These are phyloP conservation scores for Carapus acus DNA, from an alignment of 2,797 vertebrate genomes.

Conservation along the genomic window DNA sequence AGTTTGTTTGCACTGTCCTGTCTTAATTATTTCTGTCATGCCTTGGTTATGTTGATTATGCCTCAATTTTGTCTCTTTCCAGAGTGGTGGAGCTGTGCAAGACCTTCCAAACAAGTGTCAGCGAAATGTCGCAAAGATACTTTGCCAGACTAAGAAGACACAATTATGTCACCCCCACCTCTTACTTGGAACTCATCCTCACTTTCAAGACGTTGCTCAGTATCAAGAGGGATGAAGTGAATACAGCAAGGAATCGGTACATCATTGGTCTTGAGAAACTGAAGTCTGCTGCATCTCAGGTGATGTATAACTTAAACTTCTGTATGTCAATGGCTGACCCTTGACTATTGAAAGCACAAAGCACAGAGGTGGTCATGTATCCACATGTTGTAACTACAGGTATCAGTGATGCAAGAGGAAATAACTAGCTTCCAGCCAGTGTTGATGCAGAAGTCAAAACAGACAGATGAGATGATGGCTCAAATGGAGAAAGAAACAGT, in stretches of 20 bases:
- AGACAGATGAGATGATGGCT: conserved; percentile 87
- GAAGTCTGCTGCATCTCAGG: conserved; percentile 88
- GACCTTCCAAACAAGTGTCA: conserved; percentile 84
- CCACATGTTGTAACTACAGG: conserved; percentile 61
- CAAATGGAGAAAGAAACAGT: conserved; percentile 83
- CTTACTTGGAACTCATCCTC: conserved; percentile 89
- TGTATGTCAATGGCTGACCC: no score
- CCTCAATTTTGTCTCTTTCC: conserved; percentile 26
- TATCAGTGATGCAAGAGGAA: conserved; percentile 87
- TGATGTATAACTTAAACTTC: conserved; percentile 44
- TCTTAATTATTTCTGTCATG: no score
- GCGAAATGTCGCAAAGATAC: conserved; percentile 77
- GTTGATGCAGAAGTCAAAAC: conserved; percentile 83
- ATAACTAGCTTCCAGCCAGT: conserved; percentile 87
- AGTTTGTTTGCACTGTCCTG: no score
- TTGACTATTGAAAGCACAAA: background rate
- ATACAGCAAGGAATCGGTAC: conserved; percentile 80
- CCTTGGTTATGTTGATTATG: background rate
- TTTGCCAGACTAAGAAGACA: conserved; percentile 77
- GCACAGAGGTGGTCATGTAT: background rate
- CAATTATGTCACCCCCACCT: conserved; percentile 93
- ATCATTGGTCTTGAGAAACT: conserved; percentile 85
- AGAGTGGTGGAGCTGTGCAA: conserved; percentile 93
- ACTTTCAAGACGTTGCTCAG: conserved; percentile 86
- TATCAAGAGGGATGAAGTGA: conserved; percentile 81